Conservation (phyloP, 2,113 vertebrate genomes). For the Tachysurus vachellii region DNA sequence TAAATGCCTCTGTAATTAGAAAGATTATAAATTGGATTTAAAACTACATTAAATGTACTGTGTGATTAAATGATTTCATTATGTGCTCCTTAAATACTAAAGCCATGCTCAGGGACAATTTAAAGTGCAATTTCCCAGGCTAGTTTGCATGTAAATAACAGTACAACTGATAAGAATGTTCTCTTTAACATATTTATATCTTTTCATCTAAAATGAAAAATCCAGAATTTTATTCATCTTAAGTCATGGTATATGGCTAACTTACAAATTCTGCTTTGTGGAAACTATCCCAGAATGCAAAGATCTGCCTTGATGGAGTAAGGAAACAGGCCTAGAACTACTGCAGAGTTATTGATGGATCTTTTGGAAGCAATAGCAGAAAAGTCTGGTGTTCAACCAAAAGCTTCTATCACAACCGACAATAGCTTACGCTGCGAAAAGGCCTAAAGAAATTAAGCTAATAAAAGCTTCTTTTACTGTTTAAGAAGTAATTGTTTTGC, state of each 20-base stretch:
- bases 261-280: background rate
- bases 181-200: background rate
- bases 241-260: background rate
- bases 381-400: conserved; percentile 18
- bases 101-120: background rate
- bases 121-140: background rate
- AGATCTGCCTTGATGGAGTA: background rate
- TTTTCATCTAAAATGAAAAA: background rate
- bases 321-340: background rate
- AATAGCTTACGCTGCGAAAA: conserved; percentile 27
- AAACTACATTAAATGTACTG: background rate
- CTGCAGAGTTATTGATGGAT: conserved; percentile 31
- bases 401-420: conserved; percentile 7
- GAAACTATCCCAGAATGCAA: background rate
- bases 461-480: conserved; percentile 23
- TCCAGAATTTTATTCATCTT: background rate
- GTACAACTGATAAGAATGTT: background rate
- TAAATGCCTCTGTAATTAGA: background rate
- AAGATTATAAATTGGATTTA: background rate
- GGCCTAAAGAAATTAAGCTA: conserved; percentile 4
- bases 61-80: background rate
- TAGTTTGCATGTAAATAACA: background rate
- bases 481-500: background rate
- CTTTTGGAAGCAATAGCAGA: conserved; percentile 25
- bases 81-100: background rate